A percentile compares a stretch with the other conserved stretches of the same genome.
These are phyloP conservation scores for Zoroaster sp. DNA, from an alignment of 53 echinoderm and acorn worm species.

Conservation along the genomic window DNA sequence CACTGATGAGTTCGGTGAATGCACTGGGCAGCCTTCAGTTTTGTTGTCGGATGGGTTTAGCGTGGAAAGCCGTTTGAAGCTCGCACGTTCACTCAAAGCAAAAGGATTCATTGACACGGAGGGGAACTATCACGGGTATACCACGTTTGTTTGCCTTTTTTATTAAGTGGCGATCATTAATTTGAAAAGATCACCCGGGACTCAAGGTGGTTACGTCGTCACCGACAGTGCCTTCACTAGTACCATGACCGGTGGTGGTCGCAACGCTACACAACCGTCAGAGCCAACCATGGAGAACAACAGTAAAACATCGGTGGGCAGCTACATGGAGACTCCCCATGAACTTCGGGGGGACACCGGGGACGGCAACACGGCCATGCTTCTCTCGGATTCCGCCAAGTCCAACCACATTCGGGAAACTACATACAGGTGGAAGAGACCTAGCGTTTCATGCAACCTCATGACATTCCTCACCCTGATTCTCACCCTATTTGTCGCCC, in stretches of 20 bases:
- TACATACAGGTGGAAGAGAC: not conserved
- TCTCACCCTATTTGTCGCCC: conserved; percentile 19
- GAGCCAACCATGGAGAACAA: not conserved
- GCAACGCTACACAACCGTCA: not conserved
- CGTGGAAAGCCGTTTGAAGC: not conserved
- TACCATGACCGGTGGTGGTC: not conserved
- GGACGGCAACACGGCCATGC: not conserved
- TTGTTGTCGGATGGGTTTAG: not conserved
- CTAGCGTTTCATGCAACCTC: not conserved
- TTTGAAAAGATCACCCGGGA: not conserved
- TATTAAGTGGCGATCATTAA: not conserved
- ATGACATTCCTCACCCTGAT: not conserved
- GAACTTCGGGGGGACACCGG: not conserved
- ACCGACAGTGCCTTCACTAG: conserved; percentile 29
- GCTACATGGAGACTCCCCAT: conserved; percentile 25
- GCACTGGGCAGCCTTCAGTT: not conserved
- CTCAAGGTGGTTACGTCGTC: not conserved
- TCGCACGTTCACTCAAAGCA: not conserved
- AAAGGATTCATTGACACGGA: not conserved
- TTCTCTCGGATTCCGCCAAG: not conserved
- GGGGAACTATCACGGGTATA: not conserved
- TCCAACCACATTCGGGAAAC: not conserved
- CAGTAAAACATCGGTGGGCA: not conserved
- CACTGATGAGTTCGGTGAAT: not conserved
- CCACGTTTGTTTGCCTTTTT: not conserved